A percentile compares a stretch with the other conserved stretches of the same genome.
phyloP scores from a whole-genome alignment of 2,113 vertebrate genomes.

The Sterna hirundo region DNA sequence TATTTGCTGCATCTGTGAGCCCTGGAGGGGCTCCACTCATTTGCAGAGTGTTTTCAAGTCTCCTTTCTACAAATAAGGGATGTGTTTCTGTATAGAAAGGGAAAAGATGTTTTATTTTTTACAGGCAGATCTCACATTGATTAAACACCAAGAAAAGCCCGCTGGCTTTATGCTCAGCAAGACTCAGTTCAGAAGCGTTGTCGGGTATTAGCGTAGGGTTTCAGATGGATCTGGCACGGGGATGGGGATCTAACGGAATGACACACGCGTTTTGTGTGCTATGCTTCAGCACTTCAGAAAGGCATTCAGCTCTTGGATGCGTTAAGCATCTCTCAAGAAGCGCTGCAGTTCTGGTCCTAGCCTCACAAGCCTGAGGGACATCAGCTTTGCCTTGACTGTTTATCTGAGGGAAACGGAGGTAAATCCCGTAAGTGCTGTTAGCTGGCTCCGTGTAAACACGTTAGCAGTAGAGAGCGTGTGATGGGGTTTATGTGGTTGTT shows the following conservation, averaged over 20 bases:
- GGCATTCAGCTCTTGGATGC: not conserved
- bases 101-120: not conserved
- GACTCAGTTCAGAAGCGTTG: not conserved
- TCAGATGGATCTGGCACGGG: not conserved
- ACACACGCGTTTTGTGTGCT: accelerated
- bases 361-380: not conserved
- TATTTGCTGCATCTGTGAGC: not conserved
- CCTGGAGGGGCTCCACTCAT: not conserved
- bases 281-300: not conserved
- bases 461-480: not conserved
- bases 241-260: not conserved
- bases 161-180: not conserved
- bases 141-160: not conserved
- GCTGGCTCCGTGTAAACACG: not conserved
- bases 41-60: not conserved
- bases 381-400: not conserved
- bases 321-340: not conserved
- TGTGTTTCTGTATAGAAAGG: not conserved
- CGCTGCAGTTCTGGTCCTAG: not conserved
- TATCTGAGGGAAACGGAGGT: not conserved
- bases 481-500: not conserved
- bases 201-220: not conserved
- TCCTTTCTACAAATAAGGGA: not conserved
- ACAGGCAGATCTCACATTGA: not conserved
- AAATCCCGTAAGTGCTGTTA: not conserved